These are phyloP conservation scores for Bryconaethiops microstoma DNA, from an alignment of 2,797 vertebrate species.

Conservation along the genomic window DNA sequence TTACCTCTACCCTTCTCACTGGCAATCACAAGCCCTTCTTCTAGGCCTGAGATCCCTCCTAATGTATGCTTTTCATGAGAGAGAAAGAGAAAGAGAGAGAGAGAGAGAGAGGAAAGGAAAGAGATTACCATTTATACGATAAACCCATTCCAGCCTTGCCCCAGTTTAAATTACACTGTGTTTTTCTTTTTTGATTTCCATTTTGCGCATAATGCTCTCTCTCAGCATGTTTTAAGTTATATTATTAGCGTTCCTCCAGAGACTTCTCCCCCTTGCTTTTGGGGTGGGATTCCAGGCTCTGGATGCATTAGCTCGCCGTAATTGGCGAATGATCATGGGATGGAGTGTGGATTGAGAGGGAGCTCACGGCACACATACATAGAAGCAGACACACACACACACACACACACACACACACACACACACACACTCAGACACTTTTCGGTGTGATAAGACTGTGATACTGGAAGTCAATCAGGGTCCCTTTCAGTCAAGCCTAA, in stretches of 20 bases:
- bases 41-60: conserved; percentile 48
- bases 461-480: conserved; percentile 59
- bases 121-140: conserved; percentile 63
- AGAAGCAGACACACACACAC: conserved; percentile 23
- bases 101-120: conserved; percentile 45
- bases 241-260: conserved; percentile 69
- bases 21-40: conserved; percentile 52
- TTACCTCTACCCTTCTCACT: conserved; percentile 48
- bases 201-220: conserved; percentile 70
- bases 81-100: conserved; percentile 33
- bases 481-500: conserved; percentile 60
- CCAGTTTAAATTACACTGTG: conserved; percentile 69
- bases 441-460: conserved; percentile 44
- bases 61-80: conserved; percentile 59
- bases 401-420: conserved; percentile 37
- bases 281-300: conserved; percentile 63
- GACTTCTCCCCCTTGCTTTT: conserved; percentile 54
- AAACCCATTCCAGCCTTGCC: conserved; percentile 64
- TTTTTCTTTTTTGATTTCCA: conserved; percentile 69
- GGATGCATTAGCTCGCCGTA: conserved; percentile 67
- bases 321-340: conserved; percentile 67
- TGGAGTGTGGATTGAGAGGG: conserved; percentile 60
- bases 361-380: conserved; percentile 47
- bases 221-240: conserved; percentile 71
- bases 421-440: conserved; percentile 19